These are phyloP conservation scores for Gryon sp. DNA, from an alignment of 1,140 invertebrate species.

Conservation along the genomic window DNA sequence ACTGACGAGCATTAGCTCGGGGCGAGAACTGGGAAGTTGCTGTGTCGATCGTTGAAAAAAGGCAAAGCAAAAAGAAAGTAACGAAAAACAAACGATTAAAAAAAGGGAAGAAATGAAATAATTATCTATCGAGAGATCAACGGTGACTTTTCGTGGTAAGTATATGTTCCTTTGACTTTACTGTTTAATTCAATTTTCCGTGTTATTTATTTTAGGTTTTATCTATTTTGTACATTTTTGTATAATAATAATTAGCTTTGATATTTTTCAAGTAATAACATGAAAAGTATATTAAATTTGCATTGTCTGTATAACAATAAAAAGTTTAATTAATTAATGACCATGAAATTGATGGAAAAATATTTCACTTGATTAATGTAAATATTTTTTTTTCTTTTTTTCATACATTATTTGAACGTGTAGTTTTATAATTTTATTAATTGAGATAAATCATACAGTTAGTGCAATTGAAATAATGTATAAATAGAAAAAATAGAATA, in stretches of 20 bases:
- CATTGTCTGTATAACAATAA: background rate
- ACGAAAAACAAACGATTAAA: conserved; percentile 34
- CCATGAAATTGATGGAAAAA: no score
- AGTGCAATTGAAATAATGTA: no score
- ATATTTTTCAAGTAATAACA: no score
- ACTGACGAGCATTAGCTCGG: conserved; percentile 61
- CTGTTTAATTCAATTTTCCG: conserved; percentile 32
- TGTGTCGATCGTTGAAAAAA: conserved; percentile 57
- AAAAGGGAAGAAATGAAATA: conserved; percentile 61
- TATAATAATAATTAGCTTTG: background rate
- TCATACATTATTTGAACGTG: no score
- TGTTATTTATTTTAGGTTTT: conserved; percentile 12
- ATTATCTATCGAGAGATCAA: conserved; percentile 62
- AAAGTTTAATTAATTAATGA: no score
- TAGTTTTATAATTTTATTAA: no score
- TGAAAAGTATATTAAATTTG: no score
- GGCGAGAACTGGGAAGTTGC: conserved; percentile 65
- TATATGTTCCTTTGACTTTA: conserved; percentile 40
- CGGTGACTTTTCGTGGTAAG: conserved; percentile 52
- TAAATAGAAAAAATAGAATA: no score
- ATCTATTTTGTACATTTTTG: background rate
- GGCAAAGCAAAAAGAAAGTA: conserved; percentile 27
- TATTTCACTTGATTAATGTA: no score
- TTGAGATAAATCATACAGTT: no score
- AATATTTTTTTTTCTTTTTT: no score